These are phyloP conservation scores for Drosophila tripunctata DNA, from an alignment of 2,888 invertebrate genomes.

Conservation along the genomic window DNA sequence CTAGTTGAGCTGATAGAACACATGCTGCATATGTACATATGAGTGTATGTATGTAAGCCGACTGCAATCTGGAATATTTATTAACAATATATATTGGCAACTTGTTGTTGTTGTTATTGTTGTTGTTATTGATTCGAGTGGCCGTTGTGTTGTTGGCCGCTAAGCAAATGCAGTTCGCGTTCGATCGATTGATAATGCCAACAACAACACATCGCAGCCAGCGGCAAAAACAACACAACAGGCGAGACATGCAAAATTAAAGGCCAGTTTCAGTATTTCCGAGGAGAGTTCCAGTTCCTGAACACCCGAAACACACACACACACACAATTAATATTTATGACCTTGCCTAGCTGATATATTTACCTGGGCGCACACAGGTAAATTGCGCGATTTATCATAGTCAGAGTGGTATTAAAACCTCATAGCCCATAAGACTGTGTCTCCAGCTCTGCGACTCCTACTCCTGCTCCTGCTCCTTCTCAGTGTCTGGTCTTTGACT, in stretches of 20 bases:
- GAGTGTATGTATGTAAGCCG: no score
- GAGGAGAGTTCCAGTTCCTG: slow-evolving; percentile 55
- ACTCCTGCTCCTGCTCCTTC: not conserved
- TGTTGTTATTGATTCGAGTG: slow-evolving; percentile 50
- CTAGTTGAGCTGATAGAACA: slow-evolving; percentile 22
- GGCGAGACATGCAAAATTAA: slow-evolving; percentile 65
- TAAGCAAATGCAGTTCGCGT: slow-evolving; percentile 75
- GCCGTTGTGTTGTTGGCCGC: slow-evolving; percentile 59
- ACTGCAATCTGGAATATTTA: slow-evolving; percentile 67
- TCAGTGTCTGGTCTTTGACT: not conserved
- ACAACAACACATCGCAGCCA: slow-evolving; percentile 52
- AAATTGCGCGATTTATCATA: slow-evolving; percentile 76
- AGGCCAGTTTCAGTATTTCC: slow-evolving; percentile 49
- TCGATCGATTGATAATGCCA: slow-evolving; percentile 79
- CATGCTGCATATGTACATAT: no score
- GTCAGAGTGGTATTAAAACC: not conserved
- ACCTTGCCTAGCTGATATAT: slow-evolving; percentile 78
- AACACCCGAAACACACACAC: slow-evolving; percentile 62
- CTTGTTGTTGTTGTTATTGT: slow-evolving; percentile 40
- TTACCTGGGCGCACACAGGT: slow-evolving; percentile 77
- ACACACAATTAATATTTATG: slow-evolving; percentile 77
- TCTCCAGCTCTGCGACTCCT: not conserved
- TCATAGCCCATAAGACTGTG: not conserved
- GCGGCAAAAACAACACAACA: slow-evolving; percentile 51
- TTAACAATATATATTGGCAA: slow-evolving; percentile 69